Evolutionary conservation across 2,113 vertebrate genomes (phyloP), one percentile per base, ranked within the genome.

Genomic region (Taxidea taxus): DNA sequence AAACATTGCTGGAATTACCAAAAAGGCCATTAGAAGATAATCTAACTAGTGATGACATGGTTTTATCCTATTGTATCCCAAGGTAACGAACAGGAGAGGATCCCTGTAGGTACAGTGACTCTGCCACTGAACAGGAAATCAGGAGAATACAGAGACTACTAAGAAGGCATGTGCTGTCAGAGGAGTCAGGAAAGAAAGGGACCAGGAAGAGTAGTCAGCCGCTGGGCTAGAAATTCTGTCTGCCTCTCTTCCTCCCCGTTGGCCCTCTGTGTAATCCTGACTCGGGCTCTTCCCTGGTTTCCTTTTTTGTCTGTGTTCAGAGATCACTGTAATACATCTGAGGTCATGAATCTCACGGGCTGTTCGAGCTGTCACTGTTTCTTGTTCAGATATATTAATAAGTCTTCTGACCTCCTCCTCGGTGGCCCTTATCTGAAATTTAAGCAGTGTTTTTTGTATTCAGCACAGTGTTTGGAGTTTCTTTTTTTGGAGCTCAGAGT

Each of bases 391-490:
- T 82, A 5, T 92, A 23, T 49, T 70, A n/a, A 8, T 66, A 54
- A 87, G 31, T 64, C n/a, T 90, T 92, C 44, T 49, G 60, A 70
- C 11, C 8, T 9, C 91, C 6, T 12, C 91, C 12, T 90, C 14
- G 42, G 2, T 18, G 62, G 20, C 60, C 66, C 39, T 97, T 44
- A 75, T 78, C 37, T 88, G 56, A 84, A 96, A 77, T 80, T 77
- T 70, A 75, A 90, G 39, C 66, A 39, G 60, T 37, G 20, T 84
- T 90, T 95, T 20, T 95, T 85, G 3, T 87, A 83, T 87, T 49
- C 25, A 92, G 6, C 88, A 20, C 7, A 91, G 39, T 51, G 18
- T 90, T 94, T 85, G 72, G 54, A 96, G 44, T 88, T 87, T 96
- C 66, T 80, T 90, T 68, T 68, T 51, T 39, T 84, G 62, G 72